A percentile compares a stretch with the other conserved stretches of the same genome.
These are phyloP conservation scores for Teinopalpus imperialis DNA, from an alignment of 2,888 invertebrate genomes.

Conservation along the genomic window DNA sequence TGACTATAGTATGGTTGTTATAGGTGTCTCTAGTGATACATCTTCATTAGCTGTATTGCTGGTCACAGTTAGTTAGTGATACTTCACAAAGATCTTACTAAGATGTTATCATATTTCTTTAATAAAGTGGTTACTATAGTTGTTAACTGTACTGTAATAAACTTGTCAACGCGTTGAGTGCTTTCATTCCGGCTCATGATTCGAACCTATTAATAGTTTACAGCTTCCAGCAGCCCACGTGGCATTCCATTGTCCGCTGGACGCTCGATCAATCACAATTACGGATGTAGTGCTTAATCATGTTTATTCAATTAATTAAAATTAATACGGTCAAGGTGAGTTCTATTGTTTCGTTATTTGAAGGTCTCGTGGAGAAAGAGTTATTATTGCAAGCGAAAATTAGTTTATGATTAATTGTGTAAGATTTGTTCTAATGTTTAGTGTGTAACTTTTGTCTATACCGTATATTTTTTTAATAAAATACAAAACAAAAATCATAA, in stretches of 20 bases:
- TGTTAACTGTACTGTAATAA: slow-evolving; percentile 7
- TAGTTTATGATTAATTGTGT: slow-evolving; percentile 1
- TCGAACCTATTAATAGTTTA: slow-evolving; percentile 50
- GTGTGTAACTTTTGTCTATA: too few species aligned
- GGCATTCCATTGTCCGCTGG: slow-evolving; percentile 33
- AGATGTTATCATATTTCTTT: too few species aligned
- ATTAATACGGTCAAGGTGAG: slow-evolving; percentile 63
- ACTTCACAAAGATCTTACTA: too few species aligned
- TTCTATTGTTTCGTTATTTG: slow-evolving; percentile 30
- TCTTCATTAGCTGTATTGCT: too few species aligned
- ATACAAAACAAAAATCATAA: too few species aligned
- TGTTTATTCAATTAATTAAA: slow-evolving; percentile 68
- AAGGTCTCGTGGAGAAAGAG: slow-evolving; percentile 19
- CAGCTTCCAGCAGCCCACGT: slow-evolving; percentile 31
- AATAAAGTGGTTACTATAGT: slow-evolving; percentile 1
- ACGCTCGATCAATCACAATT: slow-evolving; percentile 73
- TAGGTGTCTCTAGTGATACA: too few species aligned
- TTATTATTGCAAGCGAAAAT: slow-evolving; percentile 4
- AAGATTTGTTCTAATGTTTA: too few species aligned
- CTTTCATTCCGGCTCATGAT: slow-evolving; percentile 55
- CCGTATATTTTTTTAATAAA: too few species aligned
- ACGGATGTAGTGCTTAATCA: slow-evolving; percentile 71
- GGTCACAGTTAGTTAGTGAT: too few species aligned
- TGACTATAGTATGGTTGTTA: too few species aligned
- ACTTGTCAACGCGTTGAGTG: slow-evolving; percentile 28